Conservation (phyloP, 2,113 vertebrate genomes). For the Stigmatopora nigra region DNA sequence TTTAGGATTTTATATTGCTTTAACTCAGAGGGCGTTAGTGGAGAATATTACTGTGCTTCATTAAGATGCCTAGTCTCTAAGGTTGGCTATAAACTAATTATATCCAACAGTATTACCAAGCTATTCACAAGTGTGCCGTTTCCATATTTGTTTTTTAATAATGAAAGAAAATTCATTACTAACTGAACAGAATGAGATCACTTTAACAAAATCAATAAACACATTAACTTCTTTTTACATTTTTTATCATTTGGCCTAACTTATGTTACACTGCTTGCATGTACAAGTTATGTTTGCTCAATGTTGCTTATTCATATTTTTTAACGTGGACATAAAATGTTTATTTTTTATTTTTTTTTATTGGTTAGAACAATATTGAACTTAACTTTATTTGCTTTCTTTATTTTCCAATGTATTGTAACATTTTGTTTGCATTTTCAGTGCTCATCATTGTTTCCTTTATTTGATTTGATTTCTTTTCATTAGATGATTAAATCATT, state of each 20-base stretch:
- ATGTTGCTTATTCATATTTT: conserved; percentile 40
- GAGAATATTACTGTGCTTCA: conserved; percentile 8
- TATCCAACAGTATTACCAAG: conserved; percentile 23
- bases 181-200: conserved; percentile 7
- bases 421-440: conserved; percentile 59
- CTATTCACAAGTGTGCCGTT: conserved; percentile 8
- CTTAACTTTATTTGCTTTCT: conserved; percentile 45
- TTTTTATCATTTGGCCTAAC: conserved; percentile 28
- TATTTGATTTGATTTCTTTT: conserved; percentile 69
- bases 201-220: conserved; percentile 6
- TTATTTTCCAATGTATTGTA: conserved; percentile 53
- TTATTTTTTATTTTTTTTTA: conserved; percentile 22
- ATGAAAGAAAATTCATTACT: neutral
- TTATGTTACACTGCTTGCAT: conserved; percentile 25
- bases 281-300: conserved; percentile 41
- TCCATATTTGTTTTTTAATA: neutral
- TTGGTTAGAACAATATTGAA: conserved; percentile 30
- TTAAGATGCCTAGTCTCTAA: conserved; percentile 1
- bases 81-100: conserved; percentile 22
- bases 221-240: conserved; percentile 13
- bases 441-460: conserved; percentile 59
- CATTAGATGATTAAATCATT: conserved; percentile 66
- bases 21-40: neutral
- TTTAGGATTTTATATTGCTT: conserved; percentile 8
- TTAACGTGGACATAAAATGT: conserved; percentile 24